phyloP scores from a whole-genome alignment of 2,113 vertebrate species.

The Forbesichthys agassizii region DNA sequence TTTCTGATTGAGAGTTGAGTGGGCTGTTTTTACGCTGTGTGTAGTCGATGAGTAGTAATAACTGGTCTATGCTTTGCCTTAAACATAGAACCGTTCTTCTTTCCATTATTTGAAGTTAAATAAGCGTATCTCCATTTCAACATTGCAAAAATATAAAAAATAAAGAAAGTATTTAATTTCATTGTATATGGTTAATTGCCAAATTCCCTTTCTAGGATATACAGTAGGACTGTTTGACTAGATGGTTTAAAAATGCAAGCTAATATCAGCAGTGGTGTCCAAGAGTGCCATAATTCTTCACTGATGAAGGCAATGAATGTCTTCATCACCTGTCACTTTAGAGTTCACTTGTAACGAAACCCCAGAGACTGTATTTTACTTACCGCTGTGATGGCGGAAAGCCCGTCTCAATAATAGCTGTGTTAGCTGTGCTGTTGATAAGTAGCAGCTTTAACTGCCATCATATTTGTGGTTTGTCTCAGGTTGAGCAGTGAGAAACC shows the following conservation, averaged over 20 bases:
- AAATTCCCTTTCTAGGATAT: too few relatives aligned
- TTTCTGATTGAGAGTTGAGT: too few relatives aligned
- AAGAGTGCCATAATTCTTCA: conserved; percentile 22
- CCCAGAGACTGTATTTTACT: conserved; percentile 37
- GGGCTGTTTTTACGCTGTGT: too few relatives aligned
- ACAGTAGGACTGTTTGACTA: background rate
- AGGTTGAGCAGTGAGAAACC: conserved; percentile 36
- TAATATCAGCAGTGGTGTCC: conserved; percentile 43
- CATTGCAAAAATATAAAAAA: too few relatives aligned
- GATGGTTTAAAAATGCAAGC: background rate
- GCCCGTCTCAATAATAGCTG: conserved; percentile 39
- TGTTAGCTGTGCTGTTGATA: conserved; percentile 40
- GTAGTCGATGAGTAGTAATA: too few relatives aligned
- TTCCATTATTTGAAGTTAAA: too few relatives aligned
- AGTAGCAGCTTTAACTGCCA: conserved; percentile 46
- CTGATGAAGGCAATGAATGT: conserved; percentile 39
- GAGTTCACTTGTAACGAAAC: conserved; percentile 45
- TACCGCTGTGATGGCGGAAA: conserved; percentile 36
- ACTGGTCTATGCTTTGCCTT: too few relatives aligned
- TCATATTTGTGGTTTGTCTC: conserved; percentile 34
- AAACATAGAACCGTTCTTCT: too few relatives aligned
- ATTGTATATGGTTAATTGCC: too few relatives aligned
- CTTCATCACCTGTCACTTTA: conserved; percentile 11
- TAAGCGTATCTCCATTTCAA: too few relatives aligned
- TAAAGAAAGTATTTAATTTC: too few relatives aligned